phyloP scores from a whole-genome alignment of 2,113 vertebrate genomes.

The Engraulis encrasicolus region DNA sequence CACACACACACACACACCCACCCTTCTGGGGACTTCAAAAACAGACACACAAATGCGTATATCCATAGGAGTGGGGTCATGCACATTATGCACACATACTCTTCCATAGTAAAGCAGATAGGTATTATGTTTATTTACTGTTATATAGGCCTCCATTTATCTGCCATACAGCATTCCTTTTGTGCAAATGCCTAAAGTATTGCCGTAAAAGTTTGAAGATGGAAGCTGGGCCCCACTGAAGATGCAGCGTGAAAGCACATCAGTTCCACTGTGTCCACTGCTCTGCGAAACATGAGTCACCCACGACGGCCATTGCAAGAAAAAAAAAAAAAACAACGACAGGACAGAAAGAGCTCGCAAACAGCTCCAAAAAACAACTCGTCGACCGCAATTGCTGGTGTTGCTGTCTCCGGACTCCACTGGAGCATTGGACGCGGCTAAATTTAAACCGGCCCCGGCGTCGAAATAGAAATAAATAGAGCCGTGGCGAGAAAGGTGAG shows the following conservation, averaged over 20 bases:
- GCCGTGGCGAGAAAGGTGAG: slow-evolving; percentile 18
- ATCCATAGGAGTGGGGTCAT: too few relatives aligned
- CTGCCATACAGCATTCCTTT: not conserved
- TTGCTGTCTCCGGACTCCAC: slow-evolving; percentile 29
- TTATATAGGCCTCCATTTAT: too few relatives aligned
- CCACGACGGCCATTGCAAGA: not conserved
- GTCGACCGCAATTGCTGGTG: slow-evolving; percentile 55
- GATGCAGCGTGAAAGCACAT: not conserved
- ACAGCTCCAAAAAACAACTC: slow-evolving; percentile 38
- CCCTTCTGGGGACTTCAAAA: too few relatives aligned
- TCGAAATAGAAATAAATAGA: slow-evolving; percentile 55
- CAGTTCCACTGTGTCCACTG: not conserved
- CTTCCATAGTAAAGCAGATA: too few relatives aligned
- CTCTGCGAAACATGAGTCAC: slow-evolving; percentile 25
- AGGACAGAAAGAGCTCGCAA: slow-evolving; percentile 39
- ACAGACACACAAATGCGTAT: too few relatives aligned
- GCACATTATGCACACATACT: too few relatives aligned
- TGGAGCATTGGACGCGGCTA: slow-evolving; percentile 42
- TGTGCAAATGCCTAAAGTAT: not conserved
- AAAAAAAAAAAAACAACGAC: not conserved
- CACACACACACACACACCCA: not conserved
- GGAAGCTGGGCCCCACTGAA: not conserved
- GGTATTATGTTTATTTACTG: too few relatives aligned
- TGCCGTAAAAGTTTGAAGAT: not conserved
- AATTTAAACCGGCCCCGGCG: slow-evolving; percentile 46